Evolutionary conservation across 2,888 invertebrate species (phyloP), one percentile per base, ranked within the genome.

Genomic region (Dynastes maya): DNA sequence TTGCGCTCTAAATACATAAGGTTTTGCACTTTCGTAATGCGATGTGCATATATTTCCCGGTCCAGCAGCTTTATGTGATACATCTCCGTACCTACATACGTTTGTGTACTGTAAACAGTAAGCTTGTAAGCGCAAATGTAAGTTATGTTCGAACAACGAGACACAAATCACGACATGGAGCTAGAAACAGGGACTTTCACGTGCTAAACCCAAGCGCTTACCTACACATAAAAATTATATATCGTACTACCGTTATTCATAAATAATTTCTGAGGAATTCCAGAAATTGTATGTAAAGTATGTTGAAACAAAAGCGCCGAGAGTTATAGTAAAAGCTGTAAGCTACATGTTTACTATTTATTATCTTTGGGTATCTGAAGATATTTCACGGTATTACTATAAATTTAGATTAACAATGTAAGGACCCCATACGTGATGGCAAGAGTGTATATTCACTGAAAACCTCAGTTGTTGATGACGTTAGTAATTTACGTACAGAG

Each of bases 171-270:
- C 63, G 63, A 63, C 63, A 63, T 32, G 32, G 27, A 63, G 27
- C 63, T 63, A 63, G 63, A 63, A 63, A 63, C 63, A 63, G 27
- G 13, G 32, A 63, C 63, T 63, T 63, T 63, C 63, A 63, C 63
- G 63, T 63, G 63, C 29, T 63, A 63, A 63, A 11, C 9, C 13
- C 63, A 63, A 63, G 63, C 63, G 63, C 55, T 63, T 63, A 29
- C 29, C 27, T 63, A 63, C 63, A 63, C 27, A 63, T 32, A 63
- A 63, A 63, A 63, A 32, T 63, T 29, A 2, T 32, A 9, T 13
- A 63, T 63, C 29, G 63, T 63, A 63, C 63, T 63, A 63, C 63
- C 63, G 63, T 63, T 63, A 63, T 63, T 63, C 63, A 63, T 63
- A 63, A 63, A 63, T 63, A 63, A 63, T 63, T 63, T 63, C 63